Percentiles rank a stretch among this genome's conserved stretches.
These are phyloP conservation scores for Lophius piscatorius DNA, from an alignment of 2,113 vertebrate genomes.

Conservation along the genomic window DNA sequence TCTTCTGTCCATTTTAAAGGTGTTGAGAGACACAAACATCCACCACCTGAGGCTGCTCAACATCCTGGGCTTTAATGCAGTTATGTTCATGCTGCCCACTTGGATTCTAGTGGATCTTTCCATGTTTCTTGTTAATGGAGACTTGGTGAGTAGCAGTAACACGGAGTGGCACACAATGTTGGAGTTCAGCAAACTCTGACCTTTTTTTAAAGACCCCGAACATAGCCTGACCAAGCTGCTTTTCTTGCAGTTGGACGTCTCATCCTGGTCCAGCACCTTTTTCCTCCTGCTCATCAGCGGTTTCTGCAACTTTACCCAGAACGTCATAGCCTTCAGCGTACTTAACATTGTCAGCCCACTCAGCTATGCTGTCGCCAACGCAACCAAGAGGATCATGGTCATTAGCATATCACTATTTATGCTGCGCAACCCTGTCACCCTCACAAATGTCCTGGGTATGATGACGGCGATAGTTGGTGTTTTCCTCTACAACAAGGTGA, in stretches of 20 bases:
- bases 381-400: constrained; percentile 98
- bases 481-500: constrained; percentile 96
- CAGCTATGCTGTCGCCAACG: constrained; percentile 96
- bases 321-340: constrained; percentile 97
- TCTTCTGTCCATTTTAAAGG: constrained; percentile 70
- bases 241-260: constrained; percentile 77
- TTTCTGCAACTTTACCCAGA: constrained; percentile 98
- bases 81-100: constrained; percentile 97
- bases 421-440: constrained; percentile 92
- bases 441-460: constrained; percentile 94
- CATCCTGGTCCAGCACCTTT: constrained; percentile 88
- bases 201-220: background rate
- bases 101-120: constrained; percentile 97
- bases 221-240: background rate
- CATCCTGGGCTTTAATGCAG: constrained; percentile 92
- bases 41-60: constrained; percentile 94
- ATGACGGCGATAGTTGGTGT: constrained; percentile 95
- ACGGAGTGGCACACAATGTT: no score
- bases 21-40: constrained; percentile 90
- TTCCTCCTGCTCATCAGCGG: constrained; percentile 93
- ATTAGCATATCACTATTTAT: constrained; percentile 94
- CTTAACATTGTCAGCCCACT: constrained; percentile 94
- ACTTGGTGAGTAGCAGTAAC: constrained; percentile 84
- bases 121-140: constrained; percentile 90
- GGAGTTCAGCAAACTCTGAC: no score